Evolutionary conservation across 2,797 vertebrate genomes (phyloP).

Genomic region (Odontamblyopus lacepedii): DNA sequence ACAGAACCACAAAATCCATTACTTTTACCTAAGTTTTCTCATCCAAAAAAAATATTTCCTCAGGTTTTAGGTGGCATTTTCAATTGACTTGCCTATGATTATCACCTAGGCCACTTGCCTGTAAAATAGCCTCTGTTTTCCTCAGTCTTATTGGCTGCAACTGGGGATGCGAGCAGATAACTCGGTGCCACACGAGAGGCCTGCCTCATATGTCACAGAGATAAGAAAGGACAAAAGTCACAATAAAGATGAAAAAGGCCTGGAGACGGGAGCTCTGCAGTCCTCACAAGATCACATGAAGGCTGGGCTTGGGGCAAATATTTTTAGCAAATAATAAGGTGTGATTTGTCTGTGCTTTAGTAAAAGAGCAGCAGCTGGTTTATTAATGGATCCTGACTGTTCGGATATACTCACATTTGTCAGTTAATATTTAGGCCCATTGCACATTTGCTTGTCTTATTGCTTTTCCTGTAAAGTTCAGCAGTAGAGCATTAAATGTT

Average conservation of each 20-base stretch:
- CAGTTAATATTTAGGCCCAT: background rate
- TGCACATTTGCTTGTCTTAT: no score
- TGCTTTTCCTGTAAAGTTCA: no score
- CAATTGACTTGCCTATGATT: conserved; percentile 27
- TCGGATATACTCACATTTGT: conserved; percentile 21
- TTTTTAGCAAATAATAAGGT: conserved; percentile 36
- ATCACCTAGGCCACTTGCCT: conserved; percentile 24
- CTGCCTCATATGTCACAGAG: conserved; percentile 53
- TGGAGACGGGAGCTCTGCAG: conserved; percentile 10
- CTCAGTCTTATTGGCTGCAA: conserved; percentile 20
- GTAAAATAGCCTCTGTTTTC: conserved; percentile 33
- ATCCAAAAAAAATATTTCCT: conserved; percentile 19
- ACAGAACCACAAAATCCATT: background rate
- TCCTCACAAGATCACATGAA: conserved; percentile 16
- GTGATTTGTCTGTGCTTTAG: conserved; percentile 30
- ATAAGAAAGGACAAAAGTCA: conserved; percentile 54
- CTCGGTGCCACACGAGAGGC: conserved; percentile 38
- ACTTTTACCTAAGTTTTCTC: background rate
- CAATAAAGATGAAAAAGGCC: conserved; percentile 37
- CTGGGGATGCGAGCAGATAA: conserved; percentile 26
- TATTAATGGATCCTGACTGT: conserved; percentile 24
- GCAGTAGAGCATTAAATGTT: no score
- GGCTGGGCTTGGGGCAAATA: conserved; percentile 26
- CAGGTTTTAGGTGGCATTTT: conserved; percentile 35
- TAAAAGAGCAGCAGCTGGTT: conserved; percentile 16